Percentiles rank a stretch among this genome's conserved stretches.
Conservation (phyloP, 2,113 vertebrate genomes). For the Anoplopoma fimbria region DNA sequence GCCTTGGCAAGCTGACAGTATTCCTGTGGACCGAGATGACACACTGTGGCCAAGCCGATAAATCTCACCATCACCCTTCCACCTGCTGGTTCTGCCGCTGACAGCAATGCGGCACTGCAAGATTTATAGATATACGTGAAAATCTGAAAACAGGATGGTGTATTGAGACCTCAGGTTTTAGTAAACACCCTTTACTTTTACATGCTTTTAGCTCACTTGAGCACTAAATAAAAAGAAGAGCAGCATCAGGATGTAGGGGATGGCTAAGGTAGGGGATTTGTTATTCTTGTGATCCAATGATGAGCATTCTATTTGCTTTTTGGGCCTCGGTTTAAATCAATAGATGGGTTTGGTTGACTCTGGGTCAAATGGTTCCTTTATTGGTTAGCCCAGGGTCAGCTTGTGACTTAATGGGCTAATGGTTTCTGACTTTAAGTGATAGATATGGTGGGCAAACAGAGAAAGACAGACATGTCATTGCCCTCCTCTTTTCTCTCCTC, state of each 20-base stretch:
- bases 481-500: neutral
- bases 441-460: constrained; percentile 4
- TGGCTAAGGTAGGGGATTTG: neutral
- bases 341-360: constrained; percentile 12
- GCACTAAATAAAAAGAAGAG: constrained; percentile 51
- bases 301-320: neutral
- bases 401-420: constrained; percentile 43
- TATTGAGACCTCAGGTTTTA: constrained; percentile 32
- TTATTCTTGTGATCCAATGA: neutral
- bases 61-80: constrained; percentile 63
- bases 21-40: constrained; percentile 39
- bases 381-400: constrained; percentile 23
- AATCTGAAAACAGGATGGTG: constrained; percentile 48
- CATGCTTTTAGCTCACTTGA: constrained; percentile 26
- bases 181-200: constrained; percentile 24
- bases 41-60: constrained; percentile 57
- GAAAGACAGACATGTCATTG: neutral
- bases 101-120: constrained; percentile 6
- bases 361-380: constrained; percentile 22
- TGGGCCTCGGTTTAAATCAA: constrained; percentile 17
- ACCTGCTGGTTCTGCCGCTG: constrained; percentile 41
- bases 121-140: constrained; percentile 60
- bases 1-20: constrained; percentile 54
- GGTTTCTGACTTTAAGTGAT: constrained; percentile 40
- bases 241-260: constrained; percentile 13